Evolutionary conservation across 2,113 vertebrate species (phyloP).

Genomic region (Pseudopipra pipra): DNA sequence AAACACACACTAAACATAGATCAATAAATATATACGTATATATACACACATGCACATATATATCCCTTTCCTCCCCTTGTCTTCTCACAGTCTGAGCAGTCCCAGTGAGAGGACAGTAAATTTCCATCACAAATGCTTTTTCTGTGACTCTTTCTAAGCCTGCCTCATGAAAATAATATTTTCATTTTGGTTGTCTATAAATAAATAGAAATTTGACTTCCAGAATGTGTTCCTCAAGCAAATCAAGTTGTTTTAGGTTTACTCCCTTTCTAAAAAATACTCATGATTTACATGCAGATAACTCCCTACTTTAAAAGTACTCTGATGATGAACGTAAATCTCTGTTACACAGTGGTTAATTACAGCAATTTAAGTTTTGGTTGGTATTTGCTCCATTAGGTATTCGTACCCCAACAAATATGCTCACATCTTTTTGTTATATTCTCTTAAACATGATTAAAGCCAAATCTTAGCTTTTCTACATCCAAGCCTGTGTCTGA

Average conservation of each 20-base stretch:
- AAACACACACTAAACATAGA: not conserved
- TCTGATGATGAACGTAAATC: not conserved
- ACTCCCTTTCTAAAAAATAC: not conserved
- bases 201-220: slow-evolving; percentile 21
- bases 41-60: not conserved
- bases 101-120: not conserved
- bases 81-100: not conserved
- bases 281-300: not conserved
- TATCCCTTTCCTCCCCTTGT: not conserved
- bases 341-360: not conserved
- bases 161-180: slow-evolving; percentile 31
- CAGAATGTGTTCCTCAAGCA: not conserved
- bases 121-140: slow-evolving; percentile 40
- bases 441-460: not conserved
- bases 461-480: not conserved
- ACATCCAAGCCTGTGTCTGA: not conserved
- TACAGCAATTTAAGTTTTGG: not conserved
- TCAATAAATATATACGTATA: not conserved
- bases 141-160: slow-evolving; percentile 17
- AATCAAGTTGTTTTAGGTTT: not conserved
- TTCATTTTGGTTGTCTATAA: slow-evolving; percentile 29
- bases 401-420: not conserved
- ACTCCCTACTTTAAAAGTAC: not conserved
- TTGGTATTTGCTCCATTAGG: not conserved
- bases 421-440: not conserved